Evolutionary conservation across 2,888 invertebrate species (phyloP), one percentile per base, ranked within the genome.

Genomic region (Drosophila formosana): DNA sequence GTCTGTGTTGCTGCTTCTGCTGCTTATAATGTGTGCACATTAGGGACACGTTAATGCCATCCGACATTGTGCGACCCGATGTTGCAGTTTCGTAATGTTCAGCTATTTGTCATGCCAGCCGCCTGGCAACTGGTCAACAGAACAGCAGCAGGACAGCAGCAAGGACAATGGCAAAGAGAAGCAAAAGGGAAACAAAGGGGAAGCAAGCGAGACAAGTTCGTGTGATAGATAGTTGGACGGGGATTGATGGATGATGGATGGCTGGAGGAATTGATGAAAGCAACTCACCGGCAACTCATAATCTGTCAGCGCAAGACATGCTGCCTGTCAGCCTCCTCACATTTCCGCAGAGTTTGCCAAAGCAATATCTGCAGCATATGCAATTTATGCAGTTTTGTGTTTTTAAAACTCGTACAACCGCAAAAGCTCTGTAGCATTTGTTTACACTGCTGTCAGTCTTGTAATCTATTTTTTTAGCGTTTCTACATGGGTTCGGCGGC

Each of bases 21-120:
- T 60, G 50, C 71, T 67, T 70, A 69, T 75, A 82, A 85, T 88
- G 80, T 83, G 80, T 71, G 60, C 80, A 75, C 86, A 86, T 80
- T 80, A 76, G 78, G 73, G 75, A 72, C 75, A 67, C 77, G 80
- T 70, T 78, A 72, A 81, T 86, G 73, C 61, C 73, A 66, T 66
- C 30, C 64, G 65, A 56, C 39, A 32, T 63, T 66, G 72, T 69
- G 45, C 37, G 47, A 53, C 63, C 80, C 72, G 68, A 60, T 80
- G 80, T 72, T 78, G 77, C 88, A 88, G 61, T 73, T 78, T 56
- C 65, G 72, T 73, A 75, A 70, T 73, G 66, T 56, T 53, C 67
- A 70, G 78, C 87, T 55, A 86, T 88, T 86, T 88, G 83, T 88
- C 84, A 73, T 76, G 51, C 49, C 45, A 26, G 56, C 43, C 72